Conservation (phyloP, 1,140 invertebrate genomes). For the Nylanderia fulva region DNA sequence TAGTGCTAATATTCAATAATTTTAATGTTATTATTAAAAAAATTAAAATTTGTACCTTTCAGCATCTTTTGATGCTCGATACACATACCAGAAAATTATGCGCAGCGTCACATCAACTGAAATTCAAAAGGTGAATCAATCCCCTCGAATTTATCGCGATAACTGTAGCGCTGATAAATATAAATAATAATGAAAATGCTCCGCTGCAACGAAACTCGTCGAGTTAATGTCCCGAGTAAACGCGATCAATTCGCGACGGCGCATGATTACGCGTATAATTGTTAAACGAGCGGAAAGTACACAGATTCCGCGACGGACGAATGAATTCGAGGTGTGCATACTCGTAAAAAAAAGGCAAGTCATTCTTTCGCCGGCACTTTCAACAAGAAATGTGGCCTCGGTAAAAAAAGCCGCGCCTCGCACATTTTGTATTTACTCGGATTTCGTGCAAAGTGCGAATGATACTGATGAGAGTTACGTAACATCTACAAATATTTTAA, state of each 20-base stretch:
- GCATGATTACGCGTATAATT: constrained; percentile 11
- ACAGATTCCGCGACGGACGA: background rate
- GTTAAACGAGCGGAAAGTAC: background rate
- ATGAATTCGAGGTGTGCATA: background rate
- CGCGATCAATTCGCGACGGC: background rate
- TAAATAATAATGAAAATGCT: background rate
- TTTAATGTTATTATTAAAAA: too few relatives aligned
- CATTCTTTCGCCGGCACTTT: background rate
- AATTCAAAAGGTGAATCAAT: background rate
- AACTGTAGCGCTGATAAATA: background rate
- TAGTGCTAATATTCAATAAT: background rate
- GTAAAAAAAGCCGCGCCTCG: background rate
- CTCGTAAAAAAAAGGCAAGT: background rate
- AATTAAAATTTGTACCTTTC: constrained; percentile 32
- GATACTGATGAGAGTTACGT: constrained; percentile 4
- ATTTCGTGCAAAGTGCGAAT: constrained; percentile 11
- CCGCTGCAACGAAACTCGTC: background rate
- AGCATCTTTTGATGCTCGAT: too few relatives aligned
- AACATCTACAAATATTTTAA: background rate
- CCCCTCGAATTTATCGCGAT: background rate
- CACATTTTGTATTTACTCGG: background rate
- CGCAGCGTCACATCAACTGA: background rate
- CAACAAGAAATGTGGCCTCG: background rate
- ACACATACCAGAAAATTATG: background rate
- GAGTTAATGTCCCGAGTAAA: background rate